phyloP scores from a whole-genome alignment of 2,888 invertebrate species.

The Lithodes maja region DNA sequence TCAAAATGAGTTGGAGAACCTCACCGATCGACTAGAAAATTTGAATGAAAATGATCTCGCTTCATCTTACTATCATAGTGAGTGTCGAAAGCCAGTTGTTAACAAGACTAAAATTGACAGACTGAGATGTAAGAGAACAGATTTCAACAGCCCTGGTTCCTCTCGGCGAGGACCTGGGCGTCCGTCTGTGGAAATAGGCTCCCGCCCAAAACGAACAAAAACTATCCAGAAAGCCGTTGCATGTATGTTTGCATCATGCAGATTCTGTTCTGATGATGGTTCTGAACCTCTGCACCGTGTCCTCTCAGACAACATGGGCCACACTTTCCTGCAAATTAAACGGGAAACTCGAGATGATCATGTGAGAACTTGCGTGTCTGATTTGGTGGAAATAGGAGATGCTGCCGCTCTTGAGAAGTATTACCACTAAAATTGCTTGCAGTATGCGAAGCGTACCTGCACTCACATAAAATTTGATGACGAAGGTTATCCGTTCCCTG shows the following conservation, averaged over 20 bases:
- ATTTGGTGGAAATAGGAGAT: neutral
- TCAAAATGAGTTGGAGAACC: too few species aligned
- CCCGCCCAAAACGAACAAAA: conserved; percentile 13
- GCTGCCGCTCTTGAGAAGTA: conserved; percentile 8
- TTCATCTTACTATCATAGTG: too few species aligned
- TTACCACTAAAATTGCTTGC: conserved; percentile 12
- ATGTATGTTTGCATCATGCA: conserved; percentile 13
- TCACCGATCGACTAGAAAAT: too few species aligned
- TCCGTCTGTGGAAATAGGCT: neutral
- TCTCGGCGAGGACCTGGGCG: too few species aligned
- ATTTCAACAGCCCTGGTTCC: too few species aligned
- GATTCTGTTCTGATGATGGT: conserved; percentile 12
- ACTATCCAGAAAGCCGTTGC: conserved; percentile 3
- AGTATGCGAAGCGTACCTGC: conserved; percentile 16
- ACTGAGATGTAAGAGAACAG: too few species aligned
- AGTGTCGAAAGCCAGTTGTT: too few species aligned
- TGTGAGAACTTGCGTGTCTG: conserved; percentile 9
- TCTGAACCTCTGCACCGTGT: conserved; percentile 23
- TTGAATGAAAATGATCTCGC: too few species aligned
- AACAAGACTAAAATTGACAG: too few species aligned
- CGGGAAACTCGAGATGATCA: neutral
- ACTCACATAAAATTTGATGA: neutral
- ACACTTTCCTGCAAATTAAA: conserved; percentile 21
- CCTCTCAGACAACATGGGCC: conserved; percentile 18
- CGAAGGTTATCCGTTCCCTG: conserved; percentile 6